These are phyloP conservation scores for Buceros bicornis DNA, from an alignment of 2,797 vertebrate genomes.

Conservation along the genomic window DNA sequence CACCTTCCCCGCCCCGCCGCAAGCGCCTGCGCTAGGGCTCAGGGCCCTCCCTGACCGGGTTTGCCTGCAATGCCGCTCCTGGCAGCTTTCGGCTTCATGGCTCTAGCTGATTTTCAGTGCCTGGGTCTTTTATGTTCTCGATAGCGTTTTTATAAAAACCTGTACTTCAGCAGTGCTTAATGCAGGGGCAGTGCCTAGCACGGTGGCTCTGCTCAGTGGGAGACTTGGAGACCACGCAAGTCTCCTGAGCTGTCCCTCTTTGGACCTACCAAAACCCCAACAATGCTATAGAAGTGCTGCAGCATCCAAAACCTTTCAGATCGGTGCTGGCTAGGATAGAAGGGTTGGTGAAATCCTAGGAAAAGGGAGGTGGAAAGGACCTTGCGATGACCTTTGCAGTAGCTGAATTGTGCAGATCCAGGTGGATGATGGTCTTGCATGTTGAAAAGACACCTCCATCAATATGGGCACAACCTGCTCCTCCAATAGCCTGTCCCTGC, in stretches of 20 bases:
- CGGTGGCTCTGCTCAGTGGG: rapidly evolving
- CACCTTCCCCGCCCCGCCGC: not conserved
- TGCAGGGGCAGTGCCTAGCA: not conserved
- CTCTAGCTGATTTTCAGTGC: not conserved
- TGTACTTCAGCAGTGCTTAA: not conserved
- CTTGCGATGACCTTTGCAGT: not conserved
- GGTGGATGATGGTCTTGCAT: too few relatives aligned
- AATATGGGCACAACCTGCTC: not conserved
- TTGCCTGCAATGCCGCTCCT: not conserved
- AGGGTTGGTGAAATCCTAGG: not conserved
- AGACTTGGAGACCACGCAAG: not conserved
- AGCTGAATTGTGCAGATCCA: not conserved
- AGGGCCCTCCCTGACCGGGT: not conserved
- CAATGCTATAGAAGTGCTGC: not conserved
- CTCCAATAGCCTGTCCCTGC: not conserved
- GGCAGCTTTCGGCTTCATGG: not conserved
- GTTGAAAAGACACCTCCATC: not conserved
- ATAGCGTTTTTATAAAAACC: not conserved
- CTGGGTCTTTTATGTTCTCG: not conserved
- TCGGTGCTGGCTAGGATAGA: not conserved
- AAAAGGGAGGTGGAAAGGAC: not conserved
- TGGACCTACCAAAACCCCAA: not conserved
- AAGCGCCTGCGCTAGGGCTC: rapidly evolving
- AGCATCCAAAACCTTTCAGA: not conserved
- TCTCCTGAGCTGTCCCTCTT: not conserved